Evolutionary conservation across 2,888 invertebrate genomes (phyloP), one percentile per base, ranked within the genome.

Genomic region (Nineta flava): DNA sequence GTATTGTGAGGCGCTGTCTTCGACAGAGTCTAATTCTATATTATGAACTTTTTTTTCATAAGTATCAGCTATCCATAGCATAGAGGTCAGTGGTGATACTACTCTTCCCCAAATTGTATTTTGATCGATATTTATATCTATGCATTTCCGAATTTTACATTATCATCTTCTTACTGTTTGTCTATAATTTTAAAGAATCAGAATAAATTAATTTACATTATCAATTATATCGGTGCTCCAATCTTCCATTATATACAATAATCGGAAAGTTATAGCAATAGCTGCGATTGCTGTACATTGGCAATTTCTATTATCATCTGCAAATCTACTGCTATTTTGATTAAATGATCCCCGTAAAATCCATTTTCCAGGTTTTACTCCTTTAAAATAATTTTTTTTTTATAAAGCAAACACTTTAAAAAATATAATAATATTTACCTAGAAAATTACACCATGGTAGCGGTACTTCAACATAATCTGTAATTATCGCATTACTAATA

Each of bases 281-380:
- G 68, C 59, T 7, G 69, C 64, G 48, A 65, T 68, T 2, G 70
- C 66, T 0, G 70, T 62, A 7, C 70, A 67, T 55, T 73, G 73
- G 15, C 55, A 54, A 15, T 71, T 70, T 43, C 64, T 60, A 3
- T 61, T 65, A 19, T 64, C 61, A 1, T 64, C 60, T 0, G 61
- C 57, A 50, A 70, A 66, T 34, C 59, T 57, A 13, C 57, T 54
- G 51, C 63, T 60, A 21, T 57, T 58, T 53, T 66, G 65, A 6
- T 59, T 61, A 44, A 63, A 62, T 3, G 56, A 61, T 2, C 67
- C 68, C 45, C 65, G 56, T 1, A 70, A 53, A n/a, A 68, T 65
- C 69, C 69, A 69, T 53, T 56, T 58, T 9, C 55, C 54, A 7
- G 12, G 2, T 3, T 53, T 50, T 19, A 60, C 15, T 16, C 56